phyloP scores from a whole-genome alignment of 2,113 vertebrate genomes.

The Hepsetus odoe region DNA sequence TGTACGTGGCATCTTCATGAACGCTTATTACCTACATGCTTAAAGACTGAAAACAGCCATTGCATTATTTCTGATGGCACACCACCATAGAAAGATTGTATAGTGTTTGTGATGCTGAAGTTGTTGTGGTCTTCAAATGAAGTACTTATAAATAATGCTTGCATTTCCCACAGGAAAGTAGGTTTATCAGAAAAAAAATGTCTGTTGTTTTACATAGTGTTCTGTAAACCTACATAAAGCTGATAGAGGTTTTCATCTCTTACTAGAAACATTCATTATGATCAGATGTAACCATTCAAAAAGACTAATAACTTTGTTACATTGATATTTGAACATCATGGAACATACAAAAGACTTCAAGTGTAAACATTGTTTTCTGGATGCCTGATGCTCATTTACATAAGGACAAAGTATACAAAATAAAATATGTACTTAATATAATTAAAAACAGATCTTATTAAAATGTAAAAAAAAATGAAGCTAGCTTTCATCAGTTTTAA shows the following conservation, averaged over 20 bases:
- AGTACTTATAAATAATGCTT: conserved; percentile 5
- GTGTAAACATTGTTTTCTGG: conserved; percentile 68
- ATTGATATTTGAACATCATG: conserved; percentile 67
- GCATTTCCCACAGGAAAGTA: not conserved
- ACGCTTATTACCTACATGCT: no score
- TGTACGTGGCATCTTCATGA: no score
- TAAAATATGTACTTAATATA: conserved; percentile 65
- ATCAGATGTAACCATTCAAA: conserved; percentile 61
- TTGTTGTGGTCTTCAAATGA: conserved; percentile 1
- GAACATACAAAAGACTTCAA: conserved; percentile 65
- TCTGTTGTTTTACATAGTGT: not conserved
- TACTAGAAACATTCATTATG: conserved; percentile 50
- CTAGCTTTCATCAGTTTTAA: conserved; percentile 62
- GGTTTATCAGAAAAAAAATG: conserved; percentile 3
- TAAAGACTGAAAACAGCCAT: no score
- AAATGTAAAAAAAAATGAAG: conserved; percentile 70
- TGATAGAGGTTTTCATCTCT: conserved; percentile 9
- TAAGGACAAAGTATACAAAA: conserved; percentile 71
- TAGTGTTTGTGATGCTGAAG: no score
- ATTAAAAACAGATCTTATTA: conserved; percentile 70
- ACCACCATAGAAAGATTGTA: no score
- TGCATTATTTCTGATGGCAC: no score
- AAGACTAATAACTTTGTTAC: conserved; percentile 57
- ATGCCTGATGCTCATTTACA: conserved; percentile 61
- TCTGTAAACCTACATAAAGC: conserved; percentile 2